Evolutionary conservation across 2,797 vertebrate species (phyloP).

Genomic region (Chiloscyllium punctatum): DNA sequence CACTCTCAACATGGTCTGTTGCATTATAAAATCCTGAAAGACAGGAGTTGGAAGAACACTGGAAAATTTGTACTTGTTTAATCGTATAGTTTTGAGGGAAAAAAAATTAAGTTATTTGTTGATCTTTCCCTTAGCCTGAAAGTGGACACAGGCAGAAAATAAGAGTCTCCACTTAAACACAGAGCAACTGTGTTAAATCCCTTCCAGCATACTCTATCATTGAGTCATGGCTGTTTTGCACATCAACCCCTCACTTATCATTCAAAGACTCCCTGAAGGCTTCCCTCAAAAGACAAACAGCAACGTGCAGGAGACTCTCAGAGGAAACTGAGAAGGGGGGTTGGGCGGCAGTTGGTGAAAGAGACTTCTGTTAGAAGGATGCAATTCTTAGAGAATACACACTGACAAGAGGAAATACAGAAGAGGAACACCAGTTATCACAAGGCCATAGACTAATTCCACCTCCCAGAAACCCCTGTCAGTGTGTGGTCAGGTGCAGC

Average conservation of each 20-base stretch:
- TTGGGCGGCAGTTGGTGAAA: no score
- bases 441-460: no score
- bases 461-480: no score
- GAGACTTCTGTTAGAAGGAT: no score
- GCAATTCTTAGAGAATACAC: no score
- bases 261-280: no score
- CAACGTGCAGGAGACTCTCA: no score
- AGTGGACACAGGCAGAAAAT: neutral
- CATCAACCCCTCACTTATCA: neutral
- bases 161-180: neutral
- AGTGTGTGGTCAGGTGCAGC: no score
- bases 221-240: neutral
- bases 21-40: constrained; percentile 84
- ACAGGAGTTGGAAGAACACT: neutral
- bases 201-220: neutral
- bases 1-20: constrained; percentile 93
- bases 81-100: neutral
- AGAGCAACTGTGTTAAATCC: neutral
- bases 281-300: no score
- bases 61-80: neutral
- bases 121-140: neutral
- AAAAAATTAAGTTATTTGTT: neutral
- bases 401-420: no score
- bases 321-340: no score
- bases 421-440: no score